These are phyloP conservation scores for Pelmatolapia mariae DNA, from an alignment of 2,113 vertebrate species.

Conservation along the genomic window DNA sequence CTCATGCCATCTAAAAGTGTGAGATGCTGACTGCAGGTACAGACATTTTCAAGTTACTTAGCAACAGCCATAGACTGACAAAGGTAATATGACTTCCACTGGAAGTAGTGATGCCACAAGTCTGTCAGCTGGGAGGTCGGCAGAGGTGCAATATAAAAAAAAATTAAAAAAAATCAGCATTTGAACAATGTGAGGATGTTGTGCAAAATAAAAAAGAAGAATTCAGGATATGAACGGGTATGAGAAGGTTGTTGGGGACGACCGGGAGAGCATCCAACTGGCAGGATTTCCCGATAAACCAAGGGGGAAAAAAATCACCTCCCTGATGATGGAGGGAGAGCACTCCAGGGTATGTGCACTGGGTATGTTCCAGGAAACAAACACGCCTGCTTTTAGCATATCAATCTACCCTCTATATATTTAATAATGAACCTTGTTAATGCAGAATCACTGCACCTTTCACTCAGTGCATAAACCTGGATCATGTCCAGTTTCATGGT, in stretches of 20 bases:
- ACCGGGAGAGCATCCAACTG: constrained; percentile 43
- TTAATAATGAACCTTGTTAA: background rate
- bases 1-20: background rate
- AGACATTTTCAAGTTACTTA: constrained; percentile 46
- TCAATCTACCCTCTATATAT: background rate
- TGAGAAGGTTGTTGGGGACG: background rate
- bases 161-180: background rate
- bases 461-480: background rate
- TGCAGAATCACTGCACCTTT: background rate
- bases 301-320: background rate
- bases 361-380: background rate
- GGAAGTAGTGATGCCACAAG: background rate
- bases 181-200: constrained; percentile 40
- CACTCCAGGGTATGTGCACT: background rate
- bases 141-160: background rate
- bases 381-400: background rate
- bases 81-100: background rate
- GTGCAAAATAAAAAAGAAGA: constrained; percentile 1
- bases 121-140: background rate
- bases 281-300: constrained; percentile 48
- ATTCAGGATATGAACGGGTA: constrained; percentile 34
- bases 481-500: background rate
- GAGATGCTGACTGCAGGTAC: constrained; percentile 18
- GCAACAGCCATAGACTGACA: constrained; percentile 25
- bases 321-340: constrained; percentile 14